phyloP scores from a whole-genome alignment of 1,140 invertebrate species.

The Thaumetopoea pityocampa region DNA sequence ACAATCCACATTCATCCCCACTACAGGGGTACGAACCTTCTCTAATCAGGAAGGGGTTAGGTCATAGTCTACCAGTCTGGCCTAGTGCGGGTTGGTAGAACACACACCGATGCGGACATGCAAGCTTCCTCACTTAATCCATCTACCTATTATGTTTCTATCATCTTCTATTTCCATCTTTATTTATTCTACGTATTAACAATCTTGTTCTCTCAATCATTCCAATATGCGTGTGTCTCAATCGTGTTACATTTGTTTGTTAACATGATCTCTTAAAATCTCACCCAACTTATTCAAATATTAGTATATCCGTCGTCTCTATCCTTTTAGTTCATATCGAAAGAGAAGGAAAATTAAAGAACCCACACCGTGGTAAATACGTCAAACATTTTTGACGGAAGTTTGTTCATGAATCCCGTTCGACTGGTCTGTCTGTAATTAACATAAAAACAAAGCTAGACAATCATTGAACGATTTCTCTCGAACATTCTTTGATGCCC shows the following conservation, averaged over 20 bases:
- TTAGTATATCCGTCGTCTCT: constrained; percentile 7
- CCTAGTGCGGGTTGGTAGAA: too few species aligned
- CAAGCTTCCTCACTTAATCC: too few species aligned
- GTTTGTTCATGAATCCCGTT: constrained; percentile 43
- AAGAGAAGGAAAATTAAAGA: constrained; percentile 18
- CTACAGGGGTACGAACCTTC: too few species aligned
- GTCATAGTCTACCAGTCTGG: too few species aligned
- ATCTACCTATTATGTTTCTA: too few species aligned
- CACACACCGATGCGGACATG: too few species aligned
- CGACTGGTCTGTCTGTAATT: constrained; percentile 56
- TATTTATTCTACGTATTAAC: constrained; percentile 29
- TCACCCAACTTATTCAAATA: constrained; percentile 26
- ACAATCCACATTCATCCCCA: too few species aligned
- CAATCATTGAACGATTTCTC: constrained; percentile 68
- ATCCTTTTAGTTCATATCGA: background rate
- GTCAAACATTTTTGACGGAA: constrained; percentile 56
- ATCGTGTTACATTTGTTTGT: constrained; percentile 40
- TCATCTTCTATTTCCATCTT: too few species aligned
- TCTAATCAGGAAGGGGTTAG: too few species aligned
- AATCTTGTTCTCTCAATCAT: constrained; percentile 32
- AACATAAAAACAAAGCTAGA: constrained; percentile 70
- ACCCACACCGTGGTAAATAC: constrained; percentile 32
- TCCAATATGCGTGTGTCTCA: constrained; percentile 27
- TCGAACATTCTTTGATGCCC: constrained; percentile 55
- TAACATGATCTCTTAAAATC: constrained; percentile 38